Base-by-base conservation (phyloP, 2,797 vertebrate genomes). In the Megalops cyprinoides region DNA sequence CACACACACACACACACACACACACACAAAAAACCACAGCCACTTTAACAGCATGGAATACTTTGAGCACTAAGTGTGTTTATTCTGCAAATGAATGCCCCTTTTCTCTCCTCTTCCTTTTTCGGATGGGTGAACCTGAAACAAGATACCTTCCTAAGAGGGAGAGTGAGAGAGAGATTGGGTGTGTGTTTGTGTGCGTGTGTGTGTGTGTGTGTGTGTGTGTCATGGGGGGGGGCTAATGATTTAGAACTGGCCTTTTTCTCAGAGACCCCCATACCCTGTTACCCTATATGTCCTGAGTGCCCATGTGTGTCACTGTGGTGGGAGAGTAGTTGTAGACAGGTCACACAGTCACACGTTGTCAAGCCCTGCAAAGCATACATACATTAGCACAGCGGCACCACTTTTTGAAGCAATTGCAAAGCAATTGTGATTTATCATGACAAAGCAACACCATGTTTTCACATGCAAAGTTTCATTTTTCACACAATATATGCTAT, bases 91-190 rank as follows among this genome's bases (percentile, higher is more conserved):
- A n/a, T 69, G 37, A 69, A 42, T 69, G 65, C 5, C 37, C n/a
- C 65, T 69, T 69, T 69, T 37, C 23, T 23, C 42, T 34, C 65
- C 23, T 20, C 8, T 69, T 37, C 65, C 42, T 34, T 42, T 42
- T 10, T 42, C 65, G 10, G 37, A 42, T 69, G 15, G 37, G 34
- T 58, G 37, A 71, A 58, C 49, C 23, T 51, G 78, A 79, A 42
- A 79, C 67, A 34, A 28, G 49, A 55, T 55, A 79, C 53, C 67
- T 39, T 28, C n/a, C 31, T 74, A 55, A 78, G 55, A 78, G 60
- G 46, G 56, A 67, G 62, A 46, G 18, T 62, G 77, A 67, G 71
- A 28, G 73, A n/a, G 39, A 25, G 56, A 34, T 9, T n/a, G 23
- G 14, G 75, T 28, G 48, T 12, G n/a, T 51, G 79, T 9, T 69